Evolutionary conservation across 30 jellyfish, hydroid and myxozoan genomes (phyloP).

Genomic region (Turritopsis dohrnii): DNA sequence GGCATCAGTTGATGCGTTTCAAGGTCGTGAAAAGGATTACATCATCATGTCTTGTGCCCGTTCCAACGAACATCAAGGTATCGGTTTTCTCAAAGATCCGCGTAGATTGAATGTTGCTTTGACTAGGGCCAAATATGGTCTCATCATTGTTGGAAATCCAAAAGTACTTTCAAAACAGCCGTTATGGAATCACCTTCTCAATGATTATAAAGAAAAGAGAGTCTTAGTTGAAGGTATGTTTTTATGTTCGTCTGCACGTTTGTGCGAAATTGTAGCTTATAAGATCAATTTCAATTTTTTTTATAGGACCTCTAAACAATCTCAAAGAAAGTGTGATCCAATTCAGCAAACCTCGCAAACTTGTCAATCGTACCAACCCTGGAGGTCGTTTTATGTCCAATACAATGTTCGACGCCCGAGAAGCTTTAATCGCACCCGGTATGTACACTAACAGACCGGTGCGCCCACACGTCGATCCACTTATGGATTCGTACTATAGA

Average conservation of each 20-base stretch:
- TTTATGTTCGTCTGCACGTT: not conserved
- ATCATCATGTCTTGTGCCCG: slow-evolving; percentile 99
- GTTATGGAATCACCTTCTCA: slow-evolving; percentile 88
- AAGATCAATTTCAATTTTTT: not conserved
- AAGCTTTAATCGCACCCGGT: slow-evolving; percentile 98
- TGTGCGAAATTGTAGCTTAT: not conserved
- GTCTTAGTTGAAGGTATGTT: slow-evolving; percentile 94
- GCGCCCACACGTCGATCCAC: slow-evolving; percentile 88
- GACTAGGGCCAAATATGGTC: slow-evolving; percentile 96
- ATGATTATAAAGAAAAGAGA: slow-evolving; percentile 93
- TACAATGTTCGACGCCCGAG: slow-evolving; percentile 97
- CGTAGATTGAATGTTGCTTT: slow-evolving; percentile 96
- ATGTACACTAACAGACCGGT: slow-evolving; percentile 87
- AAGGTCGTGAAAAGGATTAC: slow-evolving; percentile 98
- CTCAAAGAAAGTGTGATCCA: slow-evolving; percentile 93
- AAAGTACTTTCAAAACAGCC: slow-evolving; percentile 95
- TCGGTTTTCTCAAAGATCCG: slow-evolving; percentile 98
- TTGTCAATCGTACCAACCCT: slow-evolving; percentile 87
- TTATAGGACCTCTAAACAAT: slow-evolving; percentile 86
- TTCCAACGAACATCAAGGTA: slow-evolving; percentile 98
- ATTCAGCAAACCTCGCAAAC: slow-evolving; percentile 95
- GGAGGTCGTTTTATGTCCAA: slow-evolving; percentile 99
- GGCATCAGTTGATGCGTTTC: slow-evolving; percentile 99
- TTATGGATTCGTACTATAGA: slow-evolving; percentile 90
- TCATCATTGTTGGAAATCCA: slow-evolving; percentile 97